Percentiles rank a stretch among this genome's conserved stretches.
Evolutionary conservation across 2,797 vertebrate genomes (phyloP).

Genomic region (Masticophis lateralis): DNA sequence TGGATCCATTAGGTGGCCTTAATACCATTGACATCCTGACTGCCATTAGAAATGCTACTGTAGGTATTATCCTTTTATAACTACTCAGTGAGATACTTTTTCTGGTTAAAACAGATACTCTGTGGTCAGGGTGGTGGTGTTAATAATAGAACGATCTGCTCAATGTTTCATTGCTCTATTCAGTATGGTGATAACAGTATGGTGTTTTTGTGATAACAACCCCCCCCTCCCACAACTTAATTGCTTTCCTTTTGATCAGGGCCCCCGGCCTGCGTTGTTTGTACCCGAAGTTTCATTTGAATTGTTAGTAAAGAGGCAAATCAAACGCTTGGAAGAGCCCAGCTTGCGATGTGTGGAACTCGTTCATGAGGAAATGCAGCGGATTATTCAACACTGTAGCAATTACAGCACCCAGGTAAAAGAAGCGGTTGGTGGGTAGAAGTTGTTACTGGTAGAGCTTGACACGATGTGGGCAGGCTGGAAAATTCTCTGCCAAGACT

Average conservation of each 20-base stretch:
- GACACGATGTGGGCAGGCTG: neutral
- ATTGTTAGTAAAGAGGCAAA: constrained; percentile 95
- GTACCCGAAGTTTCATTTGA: constrained; percentile 98
- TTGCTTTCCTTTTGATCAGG: constrained; percentile 69
- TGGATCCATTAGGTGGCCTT: constrained; percentile 95
- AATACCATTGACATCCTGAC: constrained; percentile 97
- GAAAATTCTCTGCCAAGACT: neutral
- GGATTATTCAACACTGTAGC: constrained; percentile 97
- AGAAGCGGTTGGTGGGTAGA: neutral
- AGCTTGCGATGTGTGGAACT: constrained; percentile 96
- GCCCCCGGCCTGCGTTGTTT: constrained; percentile 94
- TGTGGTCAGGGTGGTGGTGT: neutral
- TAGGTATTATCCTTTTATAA: constrained; percentile 68
- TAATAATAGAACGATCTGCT: neutral
- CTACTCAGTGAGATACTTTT: neutral
- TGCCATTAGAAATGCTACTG: constrained; percentile 97
- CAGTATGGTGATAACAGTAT: neutral
- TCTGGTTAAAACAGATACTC: neutral
- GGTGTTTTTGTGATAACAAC: no score
- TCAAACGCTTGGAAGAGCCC: constrained; percentile 96
- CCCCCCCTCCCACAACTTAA: neutral
- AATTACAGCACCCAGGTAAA: constrained; percentile 83
- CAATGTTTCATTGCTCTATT: neutral
- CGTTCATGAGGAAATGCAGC: constrained; percentile 98
- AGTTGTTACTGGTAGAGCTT: neutral